Evolutionary conservation across 2,113 vertebrate species (phyloP).

Genomic region (Asarcornis scutulata): DNA sequence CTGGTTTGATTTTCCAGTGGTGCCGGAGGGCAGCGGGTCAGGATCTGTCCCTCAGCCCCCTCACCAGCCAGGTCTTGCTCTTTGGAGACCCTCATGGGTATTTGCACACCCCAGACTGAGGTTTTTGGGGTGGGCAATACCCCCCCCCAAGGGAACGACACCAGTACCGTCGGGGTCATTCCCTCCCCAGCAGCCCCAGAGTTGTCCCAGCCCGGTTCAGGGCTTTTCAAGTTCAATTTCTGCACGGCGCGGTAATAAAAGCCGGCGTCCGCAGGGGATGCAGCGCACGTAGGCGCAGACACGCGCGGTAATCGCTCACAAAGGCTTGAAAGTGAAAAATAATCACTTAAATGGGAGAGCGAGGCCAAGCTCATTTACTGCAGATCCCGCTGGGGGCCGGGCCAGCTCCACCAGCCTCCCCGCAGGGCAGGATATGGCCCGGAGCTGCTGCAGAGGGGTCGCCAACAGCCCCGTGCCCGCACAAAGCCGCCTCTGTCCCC

Average conservation of each 20-base stretch:
- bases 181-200: background rate
- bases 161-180: background rate
- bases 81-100: background rate
- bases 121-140: background rate
- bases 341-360: accelerated
- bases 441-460: background rate
- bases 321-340: background rate
- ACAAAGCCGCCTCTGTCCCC: slow-evolving; percentile 41
- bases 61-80: background rate
- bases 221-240: background rate
- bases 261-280: background rate
- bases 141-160: background rate
- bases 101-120: accelerated
- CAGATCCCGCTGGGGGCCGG: accelerated
- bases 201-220: background rate
- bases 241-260: background rate
- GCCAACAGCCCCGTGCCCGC: accelerated
- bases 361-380: background rate
- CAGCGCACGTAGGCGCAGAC: background rate
- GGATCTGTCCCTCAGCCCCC: background rate
- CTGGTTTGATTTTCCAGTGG: background rate
- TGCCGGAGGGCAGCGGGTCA: background rate
- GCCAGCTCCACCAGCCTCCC: no score
- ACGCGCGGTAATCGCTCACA: accelerated
- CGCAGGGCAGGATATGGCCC: no score